Base-by-base conservation (phyloP, 2,797 vertebrate genomes). In the Pseudochirops cupreus region DNA sequence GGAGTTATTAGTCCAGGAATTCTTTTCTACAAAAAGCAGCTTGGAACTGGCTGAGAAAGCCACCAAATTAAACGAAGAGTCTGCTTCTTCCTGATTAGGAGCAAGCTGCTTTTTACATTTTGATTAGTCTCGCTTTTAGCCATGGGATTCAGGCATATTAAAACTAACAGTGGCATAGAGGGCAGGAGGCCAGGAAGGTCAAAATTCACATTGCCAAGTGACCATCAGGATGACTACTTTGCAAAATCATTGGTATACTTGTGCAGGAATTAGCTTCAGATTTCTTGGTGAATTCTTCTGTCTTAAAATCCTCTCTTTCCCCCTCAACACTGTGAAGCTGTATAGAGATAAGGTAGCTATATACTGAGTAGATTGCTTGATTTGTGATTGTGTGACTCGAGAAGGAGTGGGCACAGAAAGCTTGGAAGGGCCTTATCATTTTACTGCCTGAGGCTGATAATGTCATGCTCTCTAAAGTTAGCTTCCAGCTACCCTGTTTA, bases 151-250 rank as follows among this genome's bases (percentile, higher is more conserved):
- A 90, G 97, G 95, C 92, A 97, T 97, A 97, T 14, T 97, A 97
- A 98, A 98, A 97, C 92, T 97, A 97, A 98, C 96, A 97, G 52
- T 96, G 94, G 74, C 97, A 90, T 93, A 57, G 90, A 94, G 91
- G 95, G 97, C 96, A 96, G 96, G 91, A 95, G 98, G 92, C 94
- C 95, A 95, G 82, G 97, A 98, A 90, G 97, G 94, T 98, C 96
- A 97, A 46, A 93, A 90, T 94, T 82, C 89, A 95, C 56, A 18
- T 87, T n/a, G 28, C 62, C 94, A 98, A 94, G 95, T 93, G 91
- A 90, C 90, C 57, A 97, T 58, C 92, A 96, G 96, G 54, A 95
- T 96, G 91, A 91, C 95, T 96, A 56, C 94, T 94, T 97, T 4
- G 0, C 95, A 94, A 91, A 96, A 90, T 91, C 57, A 91, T 94